Evolutionary conservation across 2,113 vertebrate species (phyloP).

Genomic region (Noctilio leporinus): DNA sequence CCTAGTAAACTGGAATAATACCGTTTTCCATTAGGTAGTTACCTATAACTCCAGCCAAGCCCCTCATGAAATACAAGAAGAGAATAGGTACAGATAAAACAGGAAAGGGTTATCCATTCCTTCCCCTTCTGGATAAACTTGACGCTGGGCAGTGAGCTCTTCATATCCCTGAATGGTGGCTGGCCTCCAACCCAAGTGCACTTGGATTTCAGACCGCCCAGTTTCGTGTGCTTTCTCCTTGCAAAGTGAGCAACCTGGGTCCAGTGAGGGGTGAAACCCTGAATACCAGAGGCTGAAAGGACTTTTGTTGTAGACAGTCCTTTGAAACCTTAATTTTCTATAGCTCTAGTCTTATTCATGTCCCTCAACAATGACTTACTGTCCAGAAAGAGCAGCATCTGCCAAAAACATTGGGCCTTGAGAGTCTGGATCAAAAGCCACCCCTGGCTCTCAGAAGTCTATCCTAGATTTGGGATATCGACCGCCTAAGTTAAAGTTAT

Average conservation of each 20-base stretch:
- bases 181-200: background rate
- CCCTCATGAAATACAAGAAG: background rate
- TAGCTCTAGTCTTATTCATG: background rate
- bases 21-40: background rate
- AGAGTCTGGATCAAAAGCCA: background rate
- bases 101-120: background rate
- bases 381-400: background rate
- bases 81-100: background rate
- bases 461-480: background rate
- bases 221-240: background rate
- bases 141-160: background rate
- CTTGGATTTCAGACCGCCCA: background rate
- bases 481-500: background rate
- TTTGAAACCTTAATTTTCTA: conserved; percentile 22
- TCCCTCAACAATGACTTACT: background rate
- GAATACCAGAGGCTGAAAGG: background rate
- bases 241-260: background rate
- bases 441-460: background rate
- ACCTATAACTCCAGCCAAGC: background rate
- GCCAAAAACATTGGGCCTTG: background rate
- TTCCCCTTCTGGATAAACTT: background rate
- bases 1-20: background rate
- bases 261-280: background rate
- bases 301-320: background rate
- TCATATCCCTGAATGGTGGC: background rate